Evolutionary conservation across 1,140 invertebrate species (phyloP).

Genomic region (Drosophila asahinai): DNA sequence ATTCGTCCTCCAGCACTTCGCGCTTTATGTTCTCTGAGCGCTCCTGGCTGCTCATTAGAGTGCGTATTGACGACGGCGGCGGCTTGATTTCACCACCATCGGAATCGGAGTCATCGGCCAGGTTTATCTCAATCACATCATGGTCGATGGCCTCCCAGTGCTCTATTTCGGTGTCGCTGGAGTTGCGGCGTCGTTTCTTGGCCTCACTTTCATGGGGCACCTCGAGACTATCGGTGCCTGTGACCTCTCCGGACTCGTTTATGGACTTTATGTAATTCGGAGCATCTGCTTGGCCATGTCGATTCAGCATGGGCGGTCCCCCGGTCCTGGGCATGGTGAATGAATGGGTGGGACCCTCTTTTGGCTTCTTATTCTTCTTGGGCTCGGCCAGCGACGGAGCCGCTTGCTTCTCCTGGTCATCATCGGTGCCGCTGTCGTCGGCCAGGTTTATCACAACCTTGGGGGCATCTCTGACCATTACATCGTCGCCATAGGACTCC

Average conservation of each 20-base stretch:
- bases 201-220: no score
- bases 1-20: conserved; percentile 76
- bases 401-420: background rate
- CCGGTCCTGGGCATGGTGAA: no score
- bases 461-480: conserved; percentile 19
- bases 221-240: no score
- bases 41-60: conserved; percentile 44
- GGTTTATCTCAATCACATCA: background rate
- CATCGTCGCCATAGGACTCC: conserved; percentile 61
- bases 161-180: background rate
- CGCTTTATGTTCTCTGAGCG: conserved; percentile 66
- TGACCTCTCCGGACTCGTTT: no score
- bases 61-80: background rate
- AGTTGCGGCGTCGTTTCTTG: background rate
- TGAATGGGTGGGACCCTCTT: no score
- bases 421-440: conserved; percentile 54
- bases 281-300: no score
- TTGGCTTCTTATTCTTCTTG: no score
- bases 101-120: no score
- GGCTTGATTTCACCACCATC: background rate
- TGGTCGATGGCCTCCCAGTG: background rate
- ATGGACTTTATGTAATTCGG: no score
- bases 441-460: conserved; percentile 31
- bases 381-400: background rate
- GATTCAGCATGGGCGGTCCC: no score